A percentile compares a stretch with the other conserved stretches of the same genome.
Evolutionary conservation across 2,797 vertebrate species (phyloP).

Genomic region (Myotis pilosus): DNA sequence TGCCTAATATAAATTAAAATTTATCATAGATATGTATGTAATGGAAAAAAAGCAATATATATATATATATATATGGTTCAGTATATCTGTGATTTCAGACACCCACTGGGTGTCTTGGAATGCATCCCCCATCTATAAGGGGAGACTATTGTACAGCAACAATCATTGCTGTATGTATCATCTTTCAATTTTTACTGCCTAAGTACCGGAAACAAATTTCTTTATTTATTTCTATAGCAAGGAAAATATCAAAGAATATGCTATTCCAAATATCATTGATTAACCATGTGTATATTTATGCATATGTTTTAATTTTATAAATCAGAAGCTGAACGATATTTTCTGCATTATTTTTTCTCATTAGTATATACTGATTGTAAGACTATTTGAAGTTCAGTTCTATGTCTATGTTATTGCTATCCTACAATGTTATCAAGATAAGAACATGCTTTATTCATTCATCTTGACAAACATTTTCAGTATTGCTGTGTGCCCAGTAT

Average conservation of each 20-base stretch:
- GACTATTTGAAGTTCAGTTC: background rate
- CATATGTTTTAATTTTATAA: background rate
- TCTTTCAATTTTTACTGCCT: background rate
- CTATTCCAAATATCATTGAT: background rate
- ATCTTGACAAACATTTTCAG: background rate
- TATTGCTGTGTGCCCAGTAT: background rate
- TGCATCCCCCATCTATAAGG: background rate
- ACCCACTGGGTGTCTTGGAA: background rate
- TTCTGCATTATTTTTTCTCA: background rate
- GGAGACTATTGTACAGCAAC: background rate
- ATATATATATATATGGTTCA: background rate
- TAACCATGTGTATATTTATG: background rate
- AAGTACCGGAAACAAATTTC: background rate
- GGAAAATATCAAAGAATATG: background rate
- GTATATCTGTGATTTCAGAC: background rate
- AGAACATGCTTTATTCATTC: background rate
- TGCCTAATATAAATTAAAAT: background rate
- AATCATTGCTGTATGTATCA: background rate
- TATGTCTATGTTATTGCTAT: background rate
- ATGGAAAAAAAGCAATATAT: background rate
- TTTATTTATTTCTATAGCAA: conserved; percentile 24
- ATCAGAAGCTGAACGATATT: background rate
- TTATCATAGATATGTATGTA: background rate
- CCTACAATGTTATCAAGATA: background rate
- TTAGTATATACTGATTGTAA: background rate